phyloP scores from a whole-genome alignment of 2,888 invertebrate genomes.

The Kuschelorhynchus macadamiae region DNA sequence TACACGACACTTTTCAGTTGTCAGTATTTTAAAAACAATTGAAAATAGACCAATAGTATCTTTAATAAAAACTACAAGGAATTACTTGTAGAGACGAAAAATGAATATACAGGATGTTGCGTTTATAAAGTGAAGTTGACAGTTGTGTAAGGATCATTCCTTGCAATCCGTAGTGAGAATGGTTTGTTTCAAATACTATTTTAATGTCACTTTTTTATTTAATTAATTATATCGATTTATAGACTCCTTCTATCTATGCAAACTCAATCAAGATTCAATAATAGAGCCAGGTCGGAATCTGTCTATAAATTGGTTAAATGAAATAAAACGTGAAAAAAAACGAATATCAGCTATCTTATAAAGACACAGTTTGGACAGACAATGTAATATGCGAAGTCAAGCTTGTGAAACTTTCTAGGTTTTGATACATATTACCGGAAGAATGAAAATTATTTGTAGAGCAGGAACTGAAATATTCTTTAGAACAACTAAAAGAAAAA shows the following conservation, averaged over 20 bases:
- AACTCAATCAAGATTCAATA: background rate
- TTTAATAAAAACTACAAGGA: too few species aligned
- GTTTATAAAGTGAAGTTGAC: too few species aligned
- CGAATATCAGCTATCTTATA: conserved; percentile 1
- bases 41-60: too few species aligned
- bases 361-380: conserved; percentile 1
- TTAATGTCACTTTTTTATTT: background rate
- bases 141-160: conserved; percentile 2
- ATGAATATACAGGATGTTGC: too few species aligned
- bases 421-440: background rate
- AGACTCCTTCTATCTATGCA: conserved; percentile 1
- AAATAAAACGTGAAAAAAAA: background rate
- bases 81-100: too few species aligned
- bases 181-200: background rate
- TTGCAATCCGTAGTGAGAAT: conserved; percentile 5
- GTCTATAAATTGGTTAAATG: conserved; percentile 4
- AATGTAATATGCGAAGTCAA: conserved; percentile 7
- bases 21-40: too few species aligned
- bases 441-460: conserved; percentile 1
- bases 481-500: background rate
- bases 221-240: background rate
- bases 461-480: background rate
- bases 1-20: too few species aligned
- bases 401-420: background rate
- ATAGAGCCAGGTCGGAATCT: conserved; percentile 4